Conservation (phyloP, 1,140 invertebrate species). For the Nixonia krombeini region DNA sequence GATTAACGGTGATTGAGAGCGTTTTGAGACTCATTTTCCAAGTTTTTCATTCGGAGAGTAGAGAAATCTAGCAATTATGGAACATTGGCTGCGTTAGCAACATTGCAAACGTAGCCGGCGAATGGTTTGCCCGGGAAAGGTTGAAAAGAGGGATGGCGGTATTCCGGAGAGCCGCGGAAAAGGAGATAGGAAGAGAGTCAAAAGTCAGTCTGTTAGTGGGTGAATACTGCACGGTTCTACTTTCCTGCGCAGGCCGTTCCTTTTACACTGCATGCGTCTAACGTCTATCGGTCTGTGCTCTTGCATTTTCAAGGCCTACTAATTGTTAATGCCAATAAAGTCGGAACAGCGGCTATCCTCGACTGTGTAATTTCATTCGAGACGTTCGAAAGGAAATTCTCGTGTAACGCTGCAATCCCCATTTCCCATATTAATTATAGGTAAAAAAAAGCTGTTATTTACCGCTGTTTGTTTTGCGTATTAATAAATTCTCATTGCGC, state of each 20-base stretch:
- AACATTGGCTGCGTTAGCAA: too few species aligned
- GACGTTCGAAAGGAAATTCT: constrained; percentile 37
- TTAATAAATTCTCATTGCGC: too few species aligned
- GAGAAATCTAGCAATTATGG: constrained; percentile 47
- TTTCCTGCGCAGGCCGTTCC: constrained; percentile 37
- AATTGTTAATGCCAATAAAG: constrained; percentile 38
- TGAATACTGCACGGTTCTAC: constrained; percentile 44
- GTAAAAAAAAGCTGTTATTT: too few species aligned
- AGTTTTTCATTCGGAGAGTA: constrained; percentile 11
- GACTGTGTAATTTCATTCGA: constrained; percentile 36
- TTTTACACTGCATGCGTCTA: constrained; percentile 34
- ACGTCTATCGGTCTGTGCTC: constrained; percentile 22
- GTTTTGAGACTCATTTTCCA: constrained; percentile 38
- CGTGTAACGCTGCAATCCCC: neutral
- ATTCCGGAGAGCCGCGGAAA: constrained; percentile 6
- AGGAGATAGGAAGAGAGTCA: constrained; percentile 32
- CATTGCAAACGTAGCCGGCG: constrained; percentile 9
- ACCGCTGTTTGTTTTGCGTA: neutral
- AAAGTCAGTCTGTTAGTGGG: constrained; percentile 49
- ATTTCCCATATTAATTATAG: neutral
- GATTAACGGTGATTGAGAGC: constrained; percentile 28
- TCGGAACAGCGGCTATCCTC: neutral
- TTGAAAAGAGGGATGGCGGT: constrained; percentile 15
- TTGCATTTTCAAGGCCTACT: constrained; percentile 50
- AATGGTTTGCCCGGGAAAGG: constrained; percentile 35